Evolutionary conservation across 2,113 vertebrate species (phyloP).

Genomic region (Toxotes chatareus): DNA sequence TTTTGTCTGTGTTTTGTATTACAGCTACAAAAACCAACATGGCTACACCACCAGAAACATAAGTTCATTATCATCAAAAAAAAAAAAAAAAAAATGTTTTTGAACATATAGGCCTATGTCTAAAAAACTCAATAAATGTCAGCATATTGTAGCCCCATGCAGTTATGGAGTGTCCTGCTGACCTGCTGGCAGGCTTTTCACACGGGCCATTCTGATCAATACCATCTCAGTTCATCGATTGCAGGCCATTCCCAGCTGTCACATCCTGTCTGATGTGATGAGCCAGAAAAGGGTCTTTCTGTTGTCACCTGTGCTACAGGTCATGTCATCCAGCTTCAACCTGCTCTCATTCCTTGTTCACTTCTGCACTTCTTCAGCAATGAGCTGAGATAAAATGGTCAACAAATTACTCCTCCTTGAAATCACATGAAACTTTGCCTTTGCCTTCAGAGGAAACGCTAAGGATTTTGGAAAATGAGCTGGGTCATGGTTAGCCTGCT

Average conservation of each 20-base stretch:
- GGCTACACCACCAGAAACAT: too few species aligned
- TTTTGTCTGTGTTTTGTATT: too few species aligned
- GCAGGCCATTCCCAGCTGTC: slow-evolving; percentile 50
- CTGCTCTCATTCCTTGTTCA: background rate
- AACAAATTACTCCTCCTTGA: background rate
- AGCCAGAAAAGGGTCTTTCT: slow-evolving; percentile 18
- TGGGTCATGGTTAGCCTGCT: too few species aligned
- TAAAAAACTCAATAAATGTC: background rate
- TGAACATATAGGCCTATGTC: too few species aligned
- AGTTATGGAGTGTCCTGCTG: slow-evolving; percentile 4
- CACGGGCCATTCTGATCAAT: slow-evolving; percentile 57
- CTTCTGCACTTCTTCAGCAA: background rate
- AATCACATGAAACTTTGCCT: background rate
- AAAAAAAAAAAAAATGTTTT: too few species aligned
- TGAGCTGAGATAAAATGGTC: background rate
- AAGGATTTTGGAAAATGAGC: too few species aligned
- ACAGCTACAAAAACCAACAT: too few species aligned
- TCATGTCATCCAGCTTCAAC: background rate
- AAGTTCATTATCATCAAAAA: too few species aligned
- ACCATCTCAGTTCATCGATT: slow-evolving; percentile 41
- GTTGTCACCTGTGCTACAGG: slow-evolving; percentile 22
- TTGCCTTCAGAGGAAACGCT: background rate
- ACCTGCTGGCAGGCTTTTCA: slow-evolving; percentile 37
- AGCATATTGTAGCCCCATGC: background rate
- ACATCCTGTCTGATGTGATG: slow-evolving; percentile 47